Base-by-base conservation (phyloP, 64 coral and sea anemone species). In the Exaiptasia diaphana region DNA sequence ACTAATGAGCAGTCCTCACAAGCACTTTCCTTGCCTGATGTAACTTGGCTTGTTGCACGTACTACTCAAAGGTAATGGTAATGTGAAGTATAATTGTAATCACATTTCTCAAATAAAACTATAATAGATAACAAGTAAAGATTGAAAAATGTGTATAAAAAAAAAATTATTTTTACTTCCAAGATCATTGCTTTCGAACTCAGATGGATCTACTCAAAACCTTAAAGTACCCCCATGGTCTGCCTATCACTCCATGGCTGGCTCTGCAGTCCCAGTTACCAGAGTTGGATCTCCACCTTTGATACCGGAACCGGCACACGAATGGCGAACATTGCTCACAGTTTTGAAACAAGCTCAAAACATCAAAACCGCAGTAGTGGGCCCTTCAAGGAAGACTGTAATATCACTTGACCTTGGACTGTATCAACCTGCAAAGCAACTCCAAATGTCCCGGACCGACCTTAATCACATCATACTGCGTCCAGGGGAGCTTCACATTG, bases 371-470 rank as follows among this genome's bases (percentile, higher is more conserved):
- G 31, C 53, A 23, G 65, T 83, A 3, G 39, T 83, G 33, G 81
- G 81, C 64, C 81, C 81, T 57, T 39, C 24, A 13, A 70, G 34
- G 21, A 83, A 83, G 67, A 83, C 81, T n/a, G 48, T 83, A 31
- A 60, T 83, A 46, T 83, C 50, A 7, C 68, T 83, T 2, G 81
- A 83, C 32, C 70, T 83, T 46, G 81, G 65, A n/a, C 48, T 83
- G 21, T 60, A 73, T 50, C 81, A 83, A 50, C 48, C 81, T 5
- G 67, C 80, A 24, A 72, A 70, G 38, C 60, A 83, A 21, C 45
- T 83, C 48, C 81, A 83, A 58, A 83, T 83, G 81, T 39, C 81
- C 14, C 31, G 50, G 14, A 58, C 42, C 14, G 50, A 83, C 22
- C 48, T 72, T 5, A 71, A 50, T 59, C 41, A 83, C 35, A 41